phyloP scores from a whole-genome alignment of 2,797 vertebrate genomes.

The Gambelia wislizenii region DNA sequence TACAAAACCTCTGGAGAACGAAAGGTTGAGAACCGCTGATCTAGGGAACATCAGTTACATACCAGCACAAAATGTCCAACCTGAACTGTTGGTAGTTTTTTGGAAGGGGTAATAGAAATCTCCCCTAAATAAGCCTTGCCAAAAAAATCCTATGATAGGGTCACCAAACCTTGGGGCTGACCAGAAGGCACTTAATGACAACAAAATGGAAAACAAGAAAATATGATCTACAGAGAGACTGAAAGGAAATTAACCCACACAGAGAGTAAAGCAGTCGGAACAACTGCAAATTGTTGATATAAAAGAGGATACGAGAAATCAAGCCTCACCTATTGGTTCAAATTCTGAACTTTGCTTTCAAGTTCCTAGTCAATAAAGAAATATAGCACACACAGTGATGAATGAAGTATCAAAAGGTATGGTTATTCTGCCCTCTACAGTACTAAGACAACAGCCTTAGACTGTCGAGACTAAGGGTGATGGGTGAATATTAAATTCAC shows the following conservation, averaged over 20 bases:
- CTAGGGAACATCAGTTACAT: no score
- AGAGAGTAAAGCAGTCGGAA: neutral
- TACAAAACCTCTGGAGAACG: no score
- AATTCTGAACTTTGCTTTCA: neutral
- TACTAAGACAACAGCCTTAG: neutral
- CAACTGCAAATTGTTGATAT: no score
- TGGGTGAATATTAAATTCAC: slow-evolving; percentile 29
- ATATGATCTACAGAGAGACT: neutral
- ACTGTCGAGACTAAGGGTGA: neutral
- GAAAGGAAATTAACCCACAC: neutral
- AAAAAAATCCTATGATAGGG: no score
- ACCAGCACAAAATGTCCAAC: neutral
- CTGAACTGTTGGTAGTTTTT: no score
- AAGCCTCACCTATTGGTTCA: neutral
- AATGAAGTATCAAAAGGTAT: neutral
- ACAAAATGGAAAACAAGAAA: neutral
- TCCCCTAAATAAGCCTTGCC: no score
- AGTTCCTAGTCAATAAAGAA: neutral
- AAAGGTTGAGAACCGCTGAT: no score
- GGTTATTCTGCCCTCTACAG: neutral
- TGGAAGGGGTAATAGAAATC: no score
- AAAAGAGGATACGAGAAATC: neutral
- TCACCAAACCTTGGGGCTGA: no score
- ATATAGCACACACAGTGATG: no score
- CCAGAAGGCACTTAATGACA: no score